These are phyloP conservation scores for Bradypodion ventrale DNA, from an alignment of 2,797 vertebrate genomes.

Conservation along the genomic window DNA sequence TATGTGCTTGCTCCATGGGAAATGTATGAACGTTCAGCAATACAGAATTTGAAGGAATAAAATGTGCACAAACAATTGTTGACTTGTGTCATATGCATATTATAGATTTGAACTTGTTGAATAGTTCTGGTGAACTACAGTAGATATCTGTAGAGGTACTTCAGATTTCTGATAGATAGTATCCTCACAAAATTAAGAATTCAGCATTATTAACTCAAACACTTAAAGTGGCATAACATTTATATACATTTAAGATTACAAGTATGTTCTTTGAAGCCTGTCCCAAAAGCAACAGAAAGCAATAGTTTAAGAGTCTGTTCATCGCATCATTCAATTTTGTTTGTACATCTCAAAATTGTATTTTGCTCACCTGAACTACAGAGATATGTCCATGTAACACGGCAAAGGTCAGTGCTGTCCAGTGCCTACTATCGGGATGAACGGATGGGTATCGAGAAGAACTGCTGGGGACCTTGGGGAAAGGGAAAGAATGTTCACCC, in stretches of 20 bases:
- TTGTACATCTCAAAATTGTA: accelerated
- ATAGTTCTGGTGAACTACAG: neutral
- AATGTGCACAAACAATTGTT: neutral
- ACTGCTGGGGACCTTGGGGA: conserved; percentile 85
- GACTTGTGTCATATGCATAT: neutral
- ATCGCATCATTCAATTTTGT: accelerated
- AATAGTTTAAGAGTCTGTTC: accelerated
- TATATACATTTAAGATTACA: neutral
- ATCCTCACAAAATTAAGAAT: neutral
- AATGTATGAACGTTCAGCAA: neutral
- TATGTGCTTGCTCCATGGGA: neutral
- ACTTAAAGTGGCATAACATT: neutral
- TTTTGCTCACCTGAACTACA: conserved; percentile 88
- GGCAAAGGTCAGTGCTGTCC: conserved; percentile 92
- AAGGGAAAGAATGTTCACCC: neutral
- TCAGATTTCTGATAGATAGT: neutral
- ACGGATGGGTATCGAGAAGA: conserved; percentile 88
- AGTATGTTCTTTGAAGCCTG: neutral
- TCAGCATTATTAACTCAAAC: neutral
- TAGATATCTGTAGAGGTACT: neutral
- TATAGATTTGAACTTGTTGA: neutral
- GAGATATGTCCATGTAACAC: conserved; percentile 97
- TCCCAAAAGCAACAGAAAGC: neutral
- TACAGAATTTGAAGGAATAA: neutral
- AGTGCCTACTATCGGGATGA: conserved; percentile 93